Conservation (phyloP, 2,113 vertebrate genomes). For the Limnothrissa miodon region DNA sequence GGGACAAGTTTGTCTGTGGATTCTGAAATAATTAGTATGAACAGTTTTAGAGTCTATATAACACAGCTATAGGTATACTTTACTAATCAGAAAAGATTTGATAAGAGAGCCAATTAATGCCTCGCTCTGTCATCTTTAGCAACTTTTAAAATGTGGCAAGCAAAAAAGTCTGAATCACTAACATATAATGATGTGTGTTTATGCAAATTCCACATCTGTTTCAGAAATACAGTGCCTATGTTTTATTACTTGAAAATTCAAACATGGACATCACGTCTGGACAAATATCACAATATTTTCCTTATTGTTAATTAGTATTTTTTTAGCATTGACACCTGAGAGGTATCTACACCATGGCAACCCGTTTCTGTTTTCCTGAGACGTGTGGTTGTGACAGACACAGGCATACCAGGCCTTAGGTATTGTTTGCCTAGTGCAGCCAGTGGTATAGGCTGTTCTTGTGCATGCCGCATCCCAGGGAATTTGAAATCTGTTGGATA, state of each 20-base stretch:
- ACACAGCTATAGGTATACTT: neutral
- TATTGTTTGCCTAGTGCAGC: neutral
- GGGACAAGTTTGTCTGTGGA: neutral
- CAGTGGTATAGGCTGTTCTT: conserved; percentile 22
- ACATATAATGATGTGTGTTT: conserved; percentile 58
- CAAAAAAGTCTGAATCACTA: conserved; percentile 55
- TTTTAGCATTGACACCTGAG: neutral
- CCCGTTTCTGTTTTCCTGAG: neutral
- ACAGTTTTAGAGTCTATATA: neutral
- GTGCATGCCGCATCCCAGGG: conserved; percentile 28
- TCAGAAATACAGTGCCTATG: conserved; percentile 31
- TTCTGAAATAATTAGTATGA: neutral
- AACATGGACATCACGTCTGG: neutral
- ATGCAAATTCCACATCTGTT: conserved; percentile 62
- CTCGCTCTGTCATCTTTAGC: conserved; percentile 14
- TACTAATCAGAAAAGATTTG: conserved; percentile 20
- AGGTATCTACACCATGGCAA: neutral
- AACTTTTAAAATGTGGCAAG: conserved; percentile 39
- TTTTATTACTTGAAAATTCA: neutral
- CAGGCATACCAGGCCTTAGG: neutral
- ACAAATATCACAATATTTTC: no score
- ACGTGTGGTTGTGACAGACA: neutral
- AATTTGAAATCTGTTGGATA: neutral
- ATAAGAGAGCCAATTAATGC: conserved; percentile 25
- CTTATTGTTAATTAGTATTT: neutral